Evolutionary conservation across 2,888 invertebrate species (phyloP).

Genomic region (Sepiola atlantica): DNA sequence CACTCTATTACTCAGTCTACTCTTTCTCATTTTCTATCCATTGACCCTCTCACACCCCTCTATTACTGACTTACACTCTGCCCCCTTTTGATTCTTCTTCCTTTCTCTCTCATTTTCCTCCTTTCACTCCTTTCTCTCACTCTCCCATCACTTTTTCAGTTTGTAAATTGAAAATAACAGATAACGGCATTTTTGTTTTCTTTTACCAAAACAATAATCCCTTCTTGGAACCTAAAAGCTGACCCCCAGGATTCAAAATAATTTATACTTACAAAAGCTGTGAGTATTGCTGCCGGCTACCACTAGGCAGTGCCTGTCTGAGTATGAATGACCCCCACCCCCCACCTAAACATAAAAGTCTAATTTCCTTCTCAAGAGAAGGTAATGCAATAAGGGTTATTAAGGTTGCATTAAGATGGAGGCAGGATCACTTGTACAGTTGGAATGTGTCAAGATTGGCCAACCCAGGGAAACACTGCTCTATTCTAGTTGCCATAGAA

Average conservation of each 20-base stretch:
- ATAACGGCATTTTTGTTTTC: background rate
- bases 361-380: background rate
- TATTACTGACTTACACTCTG: too few relatives aligned
- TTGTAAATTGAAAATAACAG: too few relatives aligned
- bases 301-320: background rate
- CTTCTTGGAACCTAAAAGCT: background rate
- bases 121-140: background rate
- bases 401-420: background rate
- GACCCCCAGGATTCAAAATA: background rate
- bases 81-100: too few relatives aligned
- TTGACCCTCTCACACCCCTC: too few relatives aligned
- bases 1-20: background rate
- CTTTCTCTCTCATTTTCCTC: background rate
- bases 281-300: background rate
- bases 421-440: background rate
- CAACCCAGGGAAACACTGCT: background rate
- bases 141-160: background rate
- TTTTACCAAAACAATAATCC: background rate
- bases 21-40: background rate
- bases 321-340: background rate
- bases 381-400: background rate
- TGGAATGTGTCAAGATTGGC: background rate
- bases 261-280: background rate
- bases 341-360: background rate
- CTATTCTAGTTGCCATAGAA: background rate